These are phyloP conservation scores for Orthosia incerta DNA, from an alignment of 2,888 invertebrate genomes.

Conservation along the genomic window DNA sequence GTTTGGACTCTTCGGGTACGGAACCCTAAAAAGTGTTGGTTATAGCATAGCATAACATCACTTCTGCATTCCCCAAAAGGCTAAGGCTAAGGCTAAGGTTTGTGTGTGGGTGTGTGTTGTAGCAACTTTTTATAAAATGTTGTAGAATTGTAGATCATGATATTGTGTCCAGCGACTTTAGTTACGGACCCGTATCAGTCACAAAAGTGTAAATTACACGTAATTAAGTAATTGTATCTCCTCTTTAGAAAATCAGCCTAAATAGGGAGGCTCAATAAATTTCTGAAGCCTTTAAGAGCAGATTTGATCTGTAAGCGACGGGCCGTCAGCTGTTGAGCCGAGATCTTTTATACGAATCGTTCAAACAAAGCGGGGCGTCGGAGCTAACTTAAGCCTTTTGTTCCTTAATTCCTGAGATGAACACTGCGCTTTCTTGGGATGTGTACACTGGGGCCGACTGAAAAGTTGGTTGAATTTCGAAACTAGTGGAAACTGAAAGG, in stretches of 20 bases:
- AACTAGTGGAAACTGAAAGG: background rate
- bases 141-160: too few relatives aligned
- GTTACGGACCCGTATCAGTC: too few relatives aligned
- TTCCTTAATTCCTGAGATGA: constrained; percentile 85
- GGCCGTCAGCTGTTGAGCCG: constrained; percentile 80
- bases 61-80: too few relatives aligned
- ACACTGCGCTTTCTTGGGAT: constrained; percentile 72
- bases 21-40: too few relatives aligned
- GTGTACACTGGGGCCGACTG: constrained; percentile 69
- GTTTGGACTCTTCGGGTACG: too few relatives aligned
- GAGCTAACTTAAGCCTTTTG: constrained; percentile 87
- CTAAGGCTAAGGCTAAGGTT: too few relatives aligned
- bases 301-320: constrained; percentile 78
- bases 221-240: background rate
- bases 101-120: too few relatives aligned
- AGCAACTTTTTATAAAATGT: too few relatives aligned
- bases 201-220: background rate
- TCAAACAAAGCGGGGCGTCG: constrained; percentile 81
- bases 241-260: constrained; percentile 7
- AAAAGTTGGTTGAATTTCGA: too few relatives aligned
- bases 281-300: constrained; percentile 63
- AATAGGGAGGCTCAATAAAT: constrained; percentile 37
- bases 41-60: too few relatives aligned
- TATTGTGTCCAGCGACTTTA: too few relatives aligned
- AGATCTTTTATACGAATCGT: constrained; percentile 78